phyloP scores from a whole-genome alignment of 2,888 invertebrate species.

The Drosophila anceps region DNA sequence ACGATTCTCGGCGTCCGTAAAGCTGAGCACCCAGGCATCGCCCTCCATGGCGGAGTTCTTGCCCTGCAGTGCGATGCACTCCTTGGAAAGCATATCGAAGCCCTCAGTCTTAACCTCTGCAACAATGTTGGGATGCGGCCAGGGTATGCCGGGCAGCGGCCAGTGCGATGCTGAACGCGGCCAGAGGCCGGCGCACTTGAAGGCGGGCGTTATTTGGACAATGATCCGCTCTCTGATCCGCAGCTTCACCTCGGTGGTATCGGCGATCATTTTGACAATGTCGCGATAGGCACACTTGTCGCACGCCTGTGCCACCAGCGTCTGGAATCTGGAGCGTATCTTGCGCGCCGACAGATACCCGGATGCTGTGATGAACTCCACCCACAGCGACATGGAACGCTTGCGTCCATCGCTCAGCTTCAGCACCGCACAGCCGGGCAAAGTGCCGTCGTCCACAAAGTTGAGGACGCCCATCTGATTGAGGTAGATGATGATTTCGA shows the following conservation, averaged over 20 bases:
- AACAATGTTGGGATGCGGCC: constrained; percentile 97
- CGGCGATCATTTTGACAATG: constrained; percentile 97
- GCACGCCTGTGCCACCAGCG: constrained; percentile 94
- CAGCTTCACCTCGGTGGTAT: constrained; percentile 96
- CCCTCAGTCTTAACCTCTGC: constrained; percentile 98
- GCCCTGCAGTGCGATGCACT: constrained; percentile 93
- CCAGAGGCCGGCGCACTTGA: constrained; percentile 97
- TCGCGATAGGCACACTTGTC: constrained; percentile 97
- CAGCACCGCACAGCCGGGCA: constrained; percentile 96
- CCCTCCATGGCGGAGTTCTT: constrained; percentile 97
- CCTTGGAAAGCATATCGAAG: constrained; percentile 96
- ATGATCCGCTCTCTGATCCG: constrained; percentile 95
- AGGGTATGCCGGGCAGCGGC: constrained; percentile 95
- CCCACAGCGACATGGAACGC: constrained; percentile 98
- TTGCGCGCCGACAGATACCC: constrained; percentile 98
- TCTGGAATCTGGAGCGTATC: constrained; percentile 97
- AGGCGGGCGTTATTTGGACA: constrained; percentile 98
- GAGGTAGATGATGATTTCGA: constrained; percentile 97
- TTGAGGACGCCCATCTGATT: constrained; percentile 99
- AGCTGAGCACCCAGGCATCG: constrained; percentile 97
- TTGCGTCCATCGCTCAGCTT: constrained; percentile 98
- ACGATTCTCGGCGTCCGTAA: constrained; percentile 96
- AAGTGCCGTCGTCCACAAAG: constrained; percentile 97
- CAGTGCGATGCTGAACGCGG: constrained; percentile 97
- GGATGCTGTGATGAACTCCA: constrained; percentile 98